phyloP scores from a whole-genome alignment of 2,797 vertebrate genomes.

The Lepus townsendii region DNA sequence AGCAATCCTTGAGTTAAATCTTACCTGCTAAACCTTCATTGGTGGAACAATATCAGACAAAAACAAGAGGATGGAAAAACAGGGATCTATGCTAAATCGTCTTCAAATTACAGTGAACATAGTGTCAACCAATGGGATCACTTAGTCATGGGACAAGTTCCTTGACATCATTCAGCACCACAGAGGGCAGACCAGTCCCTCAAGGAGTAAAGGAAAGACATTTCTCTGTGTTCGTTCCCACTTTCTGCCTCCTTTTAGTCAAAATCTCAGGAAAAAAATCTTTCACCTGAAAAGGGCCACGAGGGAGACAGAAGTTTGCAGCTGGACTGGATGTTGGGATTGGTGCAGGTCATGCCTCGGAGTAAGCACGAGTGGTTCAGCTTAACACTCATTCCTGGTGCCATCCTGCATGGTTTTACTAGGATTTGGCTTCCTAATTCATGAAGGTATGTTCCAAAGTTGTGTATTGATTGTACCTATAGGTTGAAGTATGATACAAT shows the following conservation, averaged over 20 bases:
- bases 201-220: background rate
- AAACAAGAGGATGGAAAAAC: background rate
- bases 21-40: background rate
- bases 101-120: background rate
- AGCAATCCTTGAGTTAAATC: background rate
- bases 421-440: no score
- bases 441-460: no score
- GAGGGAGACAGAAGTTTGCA: background rate
- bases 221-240: background rate
- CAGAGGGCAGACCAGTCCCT: background rate
- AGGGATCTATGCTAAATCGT: background rate
- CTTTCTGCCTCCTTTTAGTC: background rate
- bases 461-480: no score
- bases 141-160: background rate
- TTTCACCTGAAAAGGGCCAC: background rate
- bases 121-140: background rate
- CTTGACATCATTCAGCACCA: background rate
- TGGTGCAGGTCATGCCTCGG: background rate
- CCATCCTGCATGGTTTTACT: no score
- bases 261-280: background rate
- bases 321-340: background rate
- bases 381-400: background rate
- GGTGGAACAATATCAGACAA: background rate
- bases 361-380: rapidly evolving
- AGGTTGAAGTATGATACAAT: no score